Percentiles rank a stretch among this genome's conserved stretches.
Conservation (phyloP, 2,888 invertebrate genomes). For the Noctua janthe region DNA sequence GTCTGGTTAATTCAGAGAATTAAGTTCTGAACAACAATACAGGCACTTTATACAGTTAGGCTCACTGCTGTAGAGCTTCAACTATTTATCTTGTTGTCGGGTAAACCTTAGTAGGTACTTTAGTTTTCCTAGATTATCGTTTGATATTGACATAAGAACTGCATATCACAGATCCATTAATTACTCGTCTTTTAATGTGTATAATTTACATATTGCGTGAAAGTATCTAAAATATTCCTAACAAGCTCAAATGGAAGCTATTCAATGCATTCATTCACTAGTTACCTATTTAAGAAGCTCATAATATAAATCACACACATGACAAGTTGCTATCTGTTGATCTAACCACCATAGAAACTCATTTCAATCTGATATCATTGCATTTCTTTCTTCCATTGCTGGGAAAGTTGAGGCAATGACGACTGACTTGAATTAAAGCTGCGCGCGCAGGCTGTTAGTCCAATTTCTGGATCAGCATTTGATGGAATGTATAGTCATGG, state of each 20-base stretch:
- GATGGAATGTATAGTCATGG: neutral
- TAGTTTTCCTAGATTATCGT: neutral
- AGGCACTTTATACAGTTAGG: neutral
- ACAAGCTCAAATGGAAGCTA: neutral
- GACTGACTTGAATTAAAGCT: constrained; percentile 10
- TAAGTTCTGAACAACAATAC: neutral
- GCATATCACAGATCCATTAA: neutral
- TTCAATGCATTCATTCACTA: constrained; percentile 8
- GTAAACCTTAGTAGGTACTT: neutral
- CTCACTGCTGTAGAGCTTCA: neutral
- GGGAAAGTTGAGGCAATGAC: constrained; percentile 37
- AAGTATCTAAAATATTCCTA: constrained; percentile 20
- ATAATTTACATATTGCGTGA: neutral
- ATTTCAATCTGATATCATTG: constrained; percentile 47
- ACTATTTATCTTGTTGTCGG: no score
- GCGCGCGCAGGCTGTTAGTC: neutral
- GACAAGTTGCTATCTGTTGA: constrained; percentile 39
- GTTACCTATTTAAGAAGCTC: constrained; percentile 13
- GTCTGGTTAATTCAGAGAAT: neutral
- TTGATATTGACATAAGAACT: neutral
- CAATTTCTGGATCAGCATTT: neutral
- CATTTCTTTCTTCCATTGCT: constrained; percentile 42
- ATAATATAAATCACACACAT: constrained; percentile 41
- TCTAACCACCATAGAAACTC: constrained; percentile 45
- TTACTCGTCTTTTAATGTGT: neutral